Base-by-base conservation (phyloP, 2,113 vertebrate genomes). In the Zosterops lateralis region DNA sequence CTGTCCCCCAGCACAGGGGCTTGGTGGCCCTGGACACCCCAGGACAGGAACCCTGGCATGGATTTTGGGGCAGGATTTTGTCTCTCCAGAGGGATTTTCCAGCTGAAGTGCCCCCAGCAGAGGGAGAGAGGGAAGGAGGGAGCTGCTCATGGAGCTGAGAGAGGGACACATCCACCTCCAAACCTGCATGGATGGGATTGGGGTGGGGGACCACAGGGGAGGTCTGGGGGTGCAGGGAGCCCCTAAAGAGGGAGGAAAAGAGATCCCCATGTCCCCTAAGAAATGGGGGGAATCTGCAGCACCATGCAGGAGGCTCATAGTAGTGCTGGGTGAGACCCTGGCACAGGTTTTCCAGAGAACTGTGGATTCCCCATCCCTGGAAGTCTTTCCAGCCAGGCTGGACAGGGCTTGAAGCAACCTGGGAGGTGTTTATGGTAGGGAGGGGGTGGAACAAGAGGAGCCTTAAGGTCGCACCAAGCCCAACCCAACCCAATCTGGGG, bases 401-500 rank as follows among this genome's bases (percentile, higher is more conserved):
- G 19, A 44, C 1, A 1, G 14, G 25, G 38, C 20, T 34, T 24
- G 61, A 40, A 66, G 32, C 15, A 12, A 7, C 50, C 40, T 15
- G 50, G 38, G 34, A 31, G 32, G 38, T 14, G 40, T 2, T 32
- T 20, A 2, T 2, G 40, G 40, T 1, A 9, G 1, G 42, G 26
- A 45, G 8, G 9, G 20, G 13, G 6, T 21, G 44, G n/a, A 14
- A 18, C 7, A 50, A 11, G 14, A 9, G 2, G 34, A 48, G 34
- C 8, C 32, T 8, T 1, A 9, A 25, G 6, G 9, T 31, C 40
- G 32, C n/a, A 56, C 51, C 26, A 28, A 10, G 2, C 8, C 42
- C 21, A 38, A 8, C 8, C 42, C 21, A 38, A 8, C 3, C 2
- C 29, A 2, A 3, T 1, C 3, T 14, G 53, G 64, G 24, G 17